Evolutionary conservation across 2,888 invertebrate genomes (phyloP).

Genomic region (Drosophila heteroneura): DNA sequence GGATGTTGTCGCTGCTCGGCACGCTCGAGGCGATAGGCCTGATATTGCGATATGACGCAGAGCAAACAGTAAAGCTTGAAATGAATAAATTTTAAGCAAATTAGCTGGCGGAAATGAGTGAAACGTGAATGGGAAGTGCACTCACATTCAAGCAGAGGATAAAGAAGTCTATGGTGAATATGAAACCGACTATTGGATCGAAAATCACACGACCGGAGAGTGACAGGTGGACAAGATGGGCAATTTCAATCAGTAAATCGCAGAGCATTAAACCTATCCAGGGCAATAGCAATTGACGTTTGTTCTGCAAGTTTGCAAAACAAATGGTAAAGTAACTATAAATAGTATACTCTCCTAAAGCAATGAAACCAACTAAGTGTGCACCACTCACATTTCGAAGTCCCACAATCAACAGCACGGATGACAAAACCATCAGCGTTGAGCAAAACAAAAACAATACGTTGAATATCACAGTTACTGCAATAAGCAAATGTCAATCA

Average conservation of each 20-base stretch:
- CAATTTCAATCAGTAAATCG: slow-evolving; percentile 89
- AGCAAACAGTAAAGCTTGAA: slow-evolving; percentile 92
- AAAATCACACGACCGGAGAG: slow-evolving; percentile 89
- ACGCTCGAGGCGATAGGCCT: slow-evolving; percentile 88
- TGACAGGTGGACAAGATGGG: slow-evolving; percentile 89
- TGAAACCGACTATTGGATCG: slow-evolving; percentile 90
- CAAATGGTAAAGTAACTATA: slow-evolving; percentile 2
- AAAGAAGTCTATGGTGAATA: slow-evolving; percentile 92
- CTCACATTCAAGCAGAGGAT: slow-evolving; percentile 92
- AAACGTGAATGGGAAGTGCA: not conserved
- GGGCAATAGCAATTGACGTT: slow-evolving; percentile 89
- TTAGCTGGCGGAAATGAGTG: slow-evolving; percentile 3
- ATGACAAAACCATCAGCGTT: slow-evolving; percentile 89
- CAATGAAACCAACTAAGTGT: slow-evolving; percentile 11
- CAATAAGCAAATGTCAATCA: slow-evolving; percentile 79
- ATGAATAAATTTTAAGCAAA: slow-evolving; percentile 2
- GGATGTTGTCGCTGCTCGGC: slow-evolving; percentile 84
- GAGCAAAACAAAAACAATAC: slow-evolving; percentile 89
- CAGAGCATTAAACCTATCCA: slow-evolving; percentile 90
- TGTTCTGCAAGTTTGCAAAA: slow-evolving; percentile 87
- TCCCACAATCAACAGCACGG: slow-evolving; percentile 89
- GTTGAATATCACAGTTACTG: slow-evolving; percentile 91
- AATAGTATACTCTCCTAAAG: not conserved
- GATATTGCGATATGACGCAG: slow-evolving; percentile 94
- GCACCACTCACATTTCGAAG: slow-evolving; percentile 88